Conservation (phyloP, 2,888 invertebrate species). For the Leucoptera coffeella region DNA sequence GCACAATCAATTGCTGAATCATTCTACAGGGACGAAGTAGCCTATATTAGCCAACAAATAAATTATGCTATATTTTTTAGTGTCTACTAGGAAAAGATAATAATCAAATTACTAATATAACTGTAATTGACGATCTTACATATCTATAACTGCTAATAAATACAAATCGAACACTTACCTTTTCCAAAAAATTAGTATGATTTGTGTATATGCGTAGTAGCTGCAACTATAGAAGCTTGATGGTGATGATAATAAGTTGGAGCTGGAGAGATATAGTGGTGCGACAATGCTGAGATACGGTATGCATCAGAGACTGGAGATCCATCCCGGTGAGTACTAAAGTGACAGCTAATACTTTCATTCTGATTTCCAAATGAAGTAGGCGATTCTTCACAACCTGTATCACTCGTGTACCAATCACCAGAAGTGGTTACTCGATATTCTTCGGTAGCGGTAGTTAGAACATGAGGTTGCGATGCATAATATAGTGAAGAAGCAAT, state of each 20-base stretch:
- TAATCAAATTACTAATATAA: too few relatives aligned
- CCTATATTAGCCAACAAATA: too few relatives aligned
- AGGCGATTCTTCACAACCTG: too few relatives aligned
- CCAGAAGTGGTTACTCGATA: slow-evolving; percentile 40
- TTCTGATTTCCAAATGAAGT: slow-evolving; percentile 42
- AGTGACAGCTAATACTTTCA: slow-evolving; percentile 46
- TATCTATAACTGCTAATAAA: too few relatives aligned
- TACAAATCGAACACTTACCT: too few relatives aligned
- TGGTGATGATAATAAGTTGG: slow-evolving; percentile 50
- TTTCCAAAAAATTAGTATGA: too few relatives aligned
- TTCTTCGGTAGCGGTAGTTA: slow-evolving; percentile 53
- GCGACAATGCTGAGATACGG: too few relatives aligned
- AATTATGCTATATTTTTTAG: too few relatives aligned
- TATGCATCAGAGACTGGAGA: slow-evolving; percentile 34
- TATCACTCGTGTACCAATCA: slow-evolving; percentile 53
- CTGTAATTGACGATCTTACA: too few relatives aligned
- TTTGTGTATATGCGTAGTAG: slow-evolving; percentile 39
- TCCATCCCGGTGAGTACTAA: slow-evolving; percentile 42
- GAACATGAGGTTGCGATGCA: slow-evolving; percentile 39
- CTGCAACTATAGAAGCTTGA: slow-evolving; percentile 55
- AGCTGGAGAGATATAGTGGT: slow-evolving; percentile 40
- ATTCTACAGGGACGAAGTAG: too few relatives aligned
- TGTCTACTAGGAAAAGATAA: too few relatives aligned
- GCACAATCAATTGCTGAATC: too few relatives aligned
- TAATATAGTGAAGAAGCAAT: slow-evolving; percentile 52